Evolutionary conservation across 2,888 invertebrate genomes (phyloP), one percentile per base, ranked within the genome.

Genomic region (Leptopilina myrica): DNA sequence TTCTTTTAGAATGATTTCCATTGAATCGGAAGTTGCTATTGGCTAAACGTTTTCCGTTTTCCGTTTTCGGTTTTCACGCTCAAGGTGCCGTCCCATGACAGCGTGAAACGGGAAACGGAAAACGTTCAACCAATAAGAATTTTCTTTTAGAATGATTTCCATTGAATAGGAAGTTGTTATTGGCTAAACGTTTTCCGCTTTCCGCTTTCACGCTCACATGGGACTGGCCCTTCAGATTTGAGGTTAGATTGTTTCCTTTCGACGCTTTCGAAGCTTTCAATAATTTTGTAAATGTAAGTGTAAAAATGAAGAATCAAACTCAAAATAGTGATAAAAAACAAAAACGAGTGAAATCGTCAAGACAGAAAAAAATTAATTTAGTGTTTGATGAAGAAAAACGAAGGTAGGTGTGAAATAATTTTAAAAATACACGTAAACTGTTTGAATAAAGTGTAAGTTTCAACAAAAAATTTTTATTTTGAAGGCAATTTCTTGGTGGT

Each of bases 401-500:
- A 73, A 73, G 33, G 73, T 73, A 73, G 8, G 33, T 73, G 9
- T 1, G 49, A 67, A 73, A 33, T 56, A 12, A 33, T 40, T n/a
- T 20, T 20, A 14, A 8, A 15, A 11, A 12, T 26, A 59, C 33
- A 33, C 33, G 33, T 33, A 33, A 33, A 33, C 33, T 33, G 14
- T 33, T 9, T 8, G 15, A 56, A 56, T 20, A 14, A 53, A 26
- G 26, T 26, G 15, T 14, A 9, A 49, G 4, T 9, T 33, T 12
- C 12, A 73, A 8, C 9, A 67, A 62, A 15, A 26, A 69, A 64
- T 69, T 69, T 73, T 40, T 59, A 64, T 59, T 78, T 91, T 93
- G 78, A 88, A 97, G 97, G 88, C 96, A 97, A 67, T 97, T 96
- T 89, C 91, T 97, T 46, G 95, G 95, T 83, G 97, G 97, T 2